Evolutionary conservation across 2,797 vertebrate species (phyloP), one percentile per base, ranked within the genome.

Genomic region (Sphenodon punctatus): DNA sequence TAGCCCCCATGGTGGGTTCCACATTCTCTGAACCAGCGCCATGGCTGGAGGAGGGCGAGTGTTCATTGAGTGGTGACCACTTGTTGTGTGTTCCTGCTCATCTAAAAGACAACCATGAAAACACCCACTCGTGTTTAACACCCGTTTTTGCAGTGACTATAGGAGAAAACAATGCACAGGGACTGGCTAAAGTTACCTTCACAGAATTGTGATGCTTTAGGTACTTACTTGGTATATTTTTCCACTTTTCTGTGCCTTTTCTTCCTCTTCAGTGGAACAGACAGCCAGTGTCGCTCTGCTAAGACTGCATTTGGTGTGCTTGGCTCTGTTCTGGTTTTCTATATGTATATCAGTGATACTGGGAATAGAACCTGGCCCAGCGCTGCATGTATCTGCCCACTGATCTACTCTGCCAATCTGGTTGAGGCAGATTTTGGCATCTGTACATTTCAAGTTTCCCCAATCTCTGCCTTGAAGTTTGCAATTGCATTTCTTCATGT

Each of bases 401-500:
- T 70, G 49, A 32, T 22, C 34, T 69, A 14, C 14, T 76, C 73
- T 39, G 30, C 43, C 69, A 49, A n/a, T 39, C 58, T 69, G 7
- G 72, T 49, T 60, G 59, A 73, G 39, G n/a, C 65, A 20, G 67
- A 25, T n/a, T 48, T 46, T 45, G 46, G 45, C 27, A 19, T 34
- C 36, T 64, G 25, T 36, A 5, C 32, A 36, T 69, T 46, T 65
- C 49, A 17, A 2, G 25, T 75, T 27, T 70, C 38, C 43, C 20
- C 15, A 51, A 1, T 58, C 41, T 59, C 70, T 64, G 25, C 76
- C 56, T 60, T 65, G 13, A 30, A 75, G 64, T 46, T 34, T 7
- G 11, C 17, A 49, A 51, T 78, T 23, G 60, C 72, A 53, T 75
- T 67, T 89, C 43, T 68, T 79, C 64, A n/a, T n/a, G n/a, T n/a